Base-by-base conservation (phyloP, 2,888 invertebrate species). In the Taphrorychus bicolor region DNA sequence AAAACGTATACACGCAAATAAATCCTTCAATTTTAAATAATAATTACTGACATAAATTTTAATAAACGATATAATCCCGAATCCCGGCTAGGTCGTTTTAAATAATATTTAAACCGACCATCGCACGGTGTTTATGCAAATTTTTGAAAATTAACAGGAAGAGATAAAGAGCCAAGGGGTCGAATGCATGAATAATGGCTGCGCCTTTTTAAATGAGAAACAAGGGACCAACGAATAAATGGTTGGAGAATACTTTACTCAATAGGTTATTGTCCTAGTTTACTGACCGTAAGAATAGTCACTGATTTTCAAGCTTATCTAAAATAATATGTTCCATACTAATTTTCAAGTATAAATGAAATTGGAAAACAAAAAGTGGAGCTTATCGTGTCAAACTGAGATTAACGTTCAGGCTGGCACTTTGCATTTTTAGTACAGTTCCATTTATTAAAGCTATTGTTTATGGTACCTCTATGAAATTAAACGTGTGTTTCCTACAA, bases 121-220 rank as follows among this genome's bases (percentile, higher is more conserved):
- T 62, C 19, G 56, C 48, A 19, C 45, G 14, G 48, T 54, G 56
- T 62, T 62, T 66, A 66, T 66, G 66, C 57, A 66, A 61, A 66
- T 66, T 32, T 42, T 45, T 42, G 42, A 65, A n/a, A 65, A 65
- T 65, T 65, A 65, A 59, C 65, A 65, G 54, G 65, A 65, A 65
- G 59, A 65, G 59, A 64, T 64, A 59, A 59, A 40, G 54, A 45
- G 58, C 59, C 24, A 65, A 54, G 40, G 54, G 65, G 65, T 62
- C 53, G 59, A 59, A 59, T 65, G 45, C 40, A 65, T 65, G 65
- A 65, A 65, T 65, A 59, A 65, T 59, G 48, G 45, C 48, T 24
- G 18, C 22, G 49, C 40, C 32, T 19, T 61, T 53, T 52, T 53
- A 40, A 21, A 59, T 41, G 19, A 21, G 3, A 17, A 61, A n/a